Conservation (phyloP, 2,888 invertebrate genomes). For the Caenorhabditis afra region DNA sequence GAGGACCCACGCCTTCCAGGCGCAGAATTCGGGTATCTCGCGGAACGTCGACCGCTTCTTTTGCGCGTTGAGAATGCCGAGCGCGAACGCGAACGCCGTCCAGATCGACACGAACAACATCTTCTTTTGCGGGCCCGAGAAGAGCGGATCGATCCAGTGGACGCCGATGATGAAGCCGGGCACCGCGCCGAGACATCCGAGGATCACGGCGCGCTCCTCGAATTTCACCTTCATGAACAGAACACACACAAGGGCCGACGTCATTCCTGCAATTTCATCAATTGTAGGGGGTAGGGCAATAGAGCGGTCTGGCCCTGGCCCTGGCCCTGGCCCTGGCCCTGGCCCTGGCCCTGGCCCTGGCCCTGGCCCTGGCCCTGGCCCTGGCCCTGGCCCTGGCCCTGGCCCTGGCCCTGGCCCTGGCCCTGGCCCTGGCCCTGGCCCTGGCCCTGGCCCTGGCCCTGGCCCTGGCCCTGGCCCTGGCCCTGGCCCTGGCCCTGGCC, state of each 20-base stretch:
- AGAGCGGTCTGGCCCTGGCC: no score
- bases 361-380: no score
- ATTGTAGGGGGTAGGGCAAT: no score
- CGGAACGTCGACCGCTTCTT: constrained; percentile 71
- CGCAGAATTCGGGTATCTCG: constrained; percentile 68
- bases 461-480: no score
- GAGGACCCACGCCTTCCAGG: constrained; percentile 74
- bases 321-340: no score
- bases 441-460: no score
- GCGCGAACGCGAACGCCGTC: constrained; percentile 79
- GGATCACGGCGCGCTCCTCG: constrained; percentile 73
- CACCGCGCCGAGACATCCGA: constrained; percentile 74
- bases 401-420: no score
- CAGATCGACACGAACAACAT: constrained; percentile 81
- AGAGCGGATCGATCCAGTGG: constrained; percentile 68
- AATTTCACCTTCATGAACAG: constrained; percentile 76
- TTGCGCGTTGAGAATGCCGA: constrained; percentile 79
- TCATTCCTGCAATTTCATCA: constrained; percentile 72
- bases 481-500: no score
- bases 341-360: no score
- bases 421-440: no score
- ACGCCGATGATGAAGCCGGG: constrained; percentile 78
- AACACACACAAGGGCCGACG: constrained; percentile 76
- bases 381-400: no score
- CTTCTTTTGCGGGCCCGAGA: constrained; percentile 78